Base-by-base conservation (phyloP, 2,113 vertebrate genomes). In the Anolis sagrei region DNA sequence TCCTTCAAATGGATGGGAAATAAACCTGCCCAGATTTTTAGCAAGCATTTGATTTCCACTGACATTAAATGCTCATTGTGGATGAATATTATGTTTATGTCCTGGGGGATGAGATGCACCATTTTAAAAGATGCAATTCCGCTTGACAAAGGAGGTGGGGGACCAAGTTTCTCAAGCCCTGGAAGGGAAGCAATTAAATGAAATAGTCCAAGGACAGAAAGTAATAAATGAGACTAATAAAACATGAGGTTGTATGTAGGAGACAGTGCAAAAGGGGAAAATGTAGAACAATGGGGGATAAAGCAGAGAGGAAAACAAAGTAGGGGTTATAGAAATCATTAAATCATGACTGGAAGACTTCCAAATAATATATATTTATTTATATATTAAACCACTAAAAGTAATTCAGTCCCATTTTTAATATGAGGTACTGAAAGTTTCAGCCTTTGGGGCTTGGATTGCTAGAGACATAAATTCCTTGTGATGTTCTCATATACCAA, bases 121-220 rank as follows among this genome's bases (percentile, higher is more conserved):
- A 29, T 78, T 69, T 68, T 73, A 73, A 78, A 68, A 66, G 66
- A 85, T 16, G 74, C 11, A 62, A 78, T 25, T 54, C 44, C 18
- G 11, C 44, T 81, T 81, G 58, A 76, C 27, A 25, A 27, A 82
- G 48, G 34, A 78, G 34, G 32, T 27, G 23, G 32, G 29, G 44
- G 21, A 82, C 32, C 21, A 39, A 58, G 11, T 69, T 54, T 68
- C 49, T 69, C 73, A 77, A 32, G 16, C 64, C 73, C 49, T 69
- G 44, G 44, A 58, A 76, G 61, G 58, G 61, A 86, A 81, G 48
- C 58, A 76, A 69, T 81, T 81, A 82, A 76, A 84, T 77, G 54
- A 81, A 87, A 82, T 44, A 79, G 54, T 74, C 62, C n/a, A 81
- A 66, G 32, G 6, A 76, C n/a, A 48, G 39, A 64, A 79, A 51